Conservation (phyloP, 2,113 vertebrate genomes). For the Chaetops frenatus region DNA sequence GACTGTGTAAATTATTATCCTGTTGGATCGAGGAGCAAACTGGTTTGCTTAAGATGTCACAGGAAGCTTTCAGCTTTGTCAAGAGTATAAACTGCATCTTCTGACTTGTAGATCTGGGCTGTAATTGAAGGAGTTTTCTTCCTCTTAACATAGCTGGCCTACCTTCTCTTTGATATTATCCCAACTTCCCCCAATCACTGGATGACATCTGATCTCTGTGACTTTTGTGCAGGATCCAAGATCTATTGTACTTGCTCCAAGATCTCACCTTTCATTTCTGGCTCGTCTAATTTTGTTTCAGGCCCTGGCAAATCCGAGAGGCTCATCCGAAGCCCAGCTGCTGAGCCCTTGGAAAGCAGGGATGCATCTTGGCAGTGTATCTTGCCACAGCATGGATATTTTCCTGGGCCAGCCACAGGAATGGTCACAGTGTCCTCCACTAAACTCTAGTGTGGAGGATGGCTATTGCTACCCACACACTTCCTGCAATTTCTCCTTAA, state of each 20-base stretch:
- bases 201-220: not conserved
- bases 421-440: not conserved
- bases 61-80: not conserved
- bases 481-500: slow-evolving; percentile 50
- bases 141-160: not conserved
- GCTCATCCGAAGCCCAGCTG: not conserved
- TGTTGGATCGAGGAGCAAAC: not conserved
- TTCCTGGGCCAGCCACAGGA: not conserved
- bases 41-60: not conserved
- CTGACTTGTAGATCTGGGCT: not conserved
- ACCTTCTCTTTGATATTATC: not conserved
- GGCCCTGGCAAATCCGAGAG: not conserved
- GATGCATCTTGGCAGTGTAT: not conserved
- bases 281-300: not conserved
- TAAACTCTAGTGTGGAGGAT: not conserved
- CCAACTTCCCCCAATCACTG: not conserved
- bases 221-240: not conserved
- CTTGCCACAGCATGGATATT: rapidly evolving
- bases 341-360: not conserved
- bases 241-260: not conserved
- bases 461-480: slow-evolving; percentile 13
- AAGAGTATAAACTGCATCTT: not conserved
- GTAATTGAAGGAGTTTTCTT: not conserved
- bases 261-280: slow-evolving; percentile 3
- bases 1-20: not conserved